Evolutionary conservation across 2,113 vertebrate genomes (phyloP).

Genomic region (Lagenorhynchus albirostris): DNA sequence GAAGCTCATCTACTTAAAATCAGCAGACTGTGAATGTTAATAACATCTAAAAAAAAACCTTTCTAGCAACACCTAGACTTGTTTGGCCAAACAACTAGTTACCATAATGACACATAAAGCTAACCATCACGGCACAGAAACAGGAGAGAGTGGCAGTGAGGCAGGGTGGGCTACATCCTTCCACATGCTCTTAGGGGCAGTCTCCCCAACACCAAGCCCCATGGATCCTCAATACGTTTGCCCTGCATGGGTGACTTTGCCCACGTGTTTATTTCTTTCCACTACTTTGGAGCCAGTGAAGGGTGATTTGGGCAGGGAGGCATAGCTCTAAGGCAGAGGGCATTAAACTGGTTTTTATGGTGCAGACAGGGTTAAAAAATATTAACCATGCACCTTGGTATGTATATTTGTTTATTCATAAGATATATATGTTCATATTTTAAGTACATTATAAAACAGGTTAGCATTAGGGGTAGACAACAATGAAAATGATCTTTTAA

Average conservation of each 20-base stretch:
- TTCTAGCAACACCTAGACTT: neutral
- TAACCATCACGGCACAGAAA: neutral
- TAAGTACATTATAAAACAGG: neutral
- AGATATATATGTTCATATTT: neutral
- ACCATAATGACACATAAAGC: neutral
- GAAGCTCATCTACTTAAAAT: neutral
- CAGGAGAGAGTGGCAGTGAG: rapidly evolving
- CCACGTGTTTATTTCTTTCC: neutral
- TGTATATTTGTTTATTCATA: neutral
- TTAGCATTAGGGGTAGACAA: neutral
- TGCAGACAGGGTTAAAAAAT: neutral
- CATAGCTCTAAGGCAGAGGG: neutral
- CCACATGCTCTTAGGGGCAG: no score
- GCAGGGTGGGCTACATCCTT: no score
- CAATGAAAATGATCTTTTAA: neutral
- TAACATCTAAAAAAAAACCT: no score
- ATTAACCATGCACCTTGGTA: neutral
- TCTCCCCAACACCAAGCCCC: neutral
- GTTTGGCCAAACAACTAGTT: neutral
- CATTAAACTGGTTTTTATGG: neutral
- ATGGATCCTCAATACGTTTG: rapidly evolving
- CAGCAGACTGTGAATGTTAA: neutral
- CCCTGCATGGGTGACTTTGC: neutral
- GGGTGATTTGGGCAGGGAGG: neutral
- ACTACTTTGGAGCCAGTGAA: neutral